Base-by-base conservation (phyloP, 2,113 vertebrate species). In the Bubo scandiacus region DNA sequence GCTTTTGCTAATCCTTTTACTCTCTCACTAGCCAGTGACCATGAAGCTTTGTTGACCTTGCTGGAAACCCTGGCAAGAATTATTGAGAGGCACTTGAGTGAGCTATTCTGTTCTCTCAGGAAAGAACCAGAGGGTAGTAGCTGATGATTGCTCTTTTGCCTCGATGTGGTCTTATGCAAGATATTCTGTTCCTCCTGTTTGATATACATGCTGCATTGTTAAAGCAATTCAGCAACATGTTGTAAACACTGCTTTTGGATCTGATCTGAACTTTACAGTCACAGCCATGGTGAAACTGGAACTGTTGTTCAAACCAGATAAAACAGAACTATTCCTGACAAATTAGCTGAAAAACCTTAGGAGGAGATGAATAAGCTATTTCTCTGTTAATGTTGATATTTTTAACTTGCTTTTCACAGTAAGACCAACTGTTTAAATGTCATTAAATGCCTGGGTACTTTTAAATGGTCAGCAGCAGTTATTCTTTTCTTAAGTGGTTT, bases 1-100 rank as follows among this genome's bases (percentile, higher is more conserved):
- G 81, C 67, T 91, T 86, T 86, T 81, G 66, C 72, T 95, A 95
- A 95, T 96, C 89, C 62, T 94, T 96, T 94, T 77, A 67, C 73
- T 93, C 74, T 81, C 36, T 92, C 67, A 52, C 81, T 90, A 94
- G 61, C 78, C 86, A 77, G 85, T 96, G 94, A 94, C 95, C 81
- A 95, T 85, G 96, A 94, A 94, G 77, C 40, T 96, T 96, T 94
- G 91, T 92, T 97, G 92, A 94, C 95, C 92, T 95, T 83, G 52
- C 80, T 96, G 52, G 94, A 92, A 91, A 94, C 52, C 68, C 91
- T 92, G 61, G 88, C 57, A 95, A 96, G 94, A 93, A 94, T 95
- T 92, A 88, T 34, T 58, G 79, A 96, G 91, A 95, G 88, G 81
- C 57, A 94, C 81, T 96, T 97, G 63, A 94, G 77, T 18, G 22